Evolutionary conservation across 2,113 vertebrate species (phyloP).

Genomic region (Puma concolor): DNA sequence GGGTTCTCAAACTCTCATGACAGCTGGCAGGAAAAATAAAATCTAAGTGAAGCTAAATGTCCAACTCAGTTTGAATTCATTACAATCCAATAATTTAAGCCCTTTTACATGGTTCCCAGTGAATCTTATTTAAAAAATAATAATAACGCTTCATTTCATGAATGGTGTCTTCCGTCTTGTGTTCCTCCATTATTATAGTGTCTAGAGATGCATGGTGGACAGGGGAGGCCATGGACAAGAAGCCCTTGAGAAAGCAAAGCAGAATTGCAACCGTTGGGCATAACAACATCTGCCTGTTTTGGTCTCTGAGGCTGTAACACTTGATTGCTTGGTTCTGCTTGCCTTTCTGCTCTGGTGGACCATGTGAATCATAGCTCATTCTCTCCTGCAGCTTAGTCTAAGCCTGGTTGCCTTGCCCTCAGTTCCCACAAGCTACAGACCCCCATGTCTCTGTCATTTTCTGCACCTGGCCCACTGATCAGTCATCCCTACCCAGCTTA

Average conservation of each 20-base stretch:
- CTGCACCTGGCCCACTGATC: not conserved
- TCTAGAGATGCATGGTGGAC: not conserved
- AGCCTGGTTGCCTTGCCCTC: not conserved
- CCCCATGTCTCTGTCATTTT: not conserved
- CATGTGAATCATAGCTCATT: not conserved
- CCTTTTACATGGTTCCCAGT: not conserved
- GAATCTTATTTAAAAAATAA: not conserved
- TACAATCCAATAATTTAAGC: not conserved
- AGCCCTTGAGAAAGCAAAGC: not conserved
- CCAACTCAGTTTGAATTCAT: not conserved
- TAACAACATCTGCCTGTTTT: not conserved
- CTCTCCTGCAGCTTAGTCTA: not conserved
- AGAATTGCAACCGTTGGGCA: not conserved
- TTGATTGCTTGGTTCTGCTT: not conserved
- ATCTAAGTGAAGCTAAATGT: slow-evolving; percentile 1
- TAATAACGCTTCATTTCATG: not conserved
- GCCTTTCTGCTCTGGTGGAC: not conserved
- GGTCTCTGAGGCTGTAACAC: not conserved
- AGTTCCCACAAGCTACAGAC: not conserved
- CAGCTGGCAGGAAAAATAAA: slow-evolving; percentile 22
- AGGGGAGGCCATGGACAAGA: not conserved
- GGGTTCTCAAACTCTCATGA: slow-evolving; percentile 49
- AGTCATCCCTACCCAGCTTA: not conserved
- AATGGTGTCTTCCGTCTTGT: not conserved
- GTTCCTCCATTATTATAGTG: not conserved